Base-by-base conservation (phyloP, 2,888 invertebrate species). In the Octodonta nipae region DNA sequence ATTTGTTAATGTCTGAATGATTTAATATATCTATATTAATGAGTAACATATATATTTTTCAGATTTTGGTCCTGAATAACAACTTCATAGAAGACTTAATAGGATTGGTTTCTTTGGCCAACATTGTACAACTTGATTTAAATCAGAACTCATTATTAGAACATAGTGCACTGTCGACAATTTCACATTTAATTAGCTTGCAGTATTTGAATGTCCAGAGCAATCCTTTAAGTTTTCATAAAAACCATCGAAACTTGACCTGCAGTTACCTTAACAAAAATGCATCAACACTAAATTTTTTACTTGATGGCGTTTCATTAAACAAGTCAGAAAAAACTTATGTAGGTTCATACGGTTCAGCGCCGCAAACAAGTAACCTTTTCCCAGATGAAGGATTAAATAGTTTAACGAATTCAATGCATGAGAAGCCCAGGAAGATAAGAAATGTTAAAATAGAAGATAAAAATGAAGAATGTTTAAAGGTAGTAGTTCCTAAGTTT, bases 171-270 rank as follows among this genome's bases (percentile, higher is more conserved):
- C 55, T 78, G 7, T 55, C 66, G 46, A 67, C 72, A 5, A 46
- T 78, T 7, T 65, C 68, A 28, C 63, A 66, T 27, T 60, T 78
- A 42, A 54, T 66, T 2, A 61, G 66, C 1, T 56, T 78, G 4
- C 57, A 66, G 28, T 67, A 64, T 51, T 47, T 78, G 7, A 68
- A 66, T 43, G 57, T 78, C 8, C 62, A 63, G 40, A 72, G 71
- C 4, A 77, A 78, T 62, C 77, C 78, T 1, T 47, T 78, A 11
- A 64, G 67, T 32, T 75, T 67, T 52, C 71, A 75, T 56, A 67
- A 69, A 1, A 65, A 68, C 25, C 75, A 78, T 52, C 64, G 76
- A 20, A 45, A 60, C 34, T 55, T 64, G 2, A 64, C 70, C 1
- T 63, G 68, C 2, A 64, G 65, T 43, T 69, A 69, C 55, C 56